These are phyloP conservation scores for Fregetta grallaria DNA, from an alignment of 2,113 vertebrate species.

Conservation along the genomic window DNA sequence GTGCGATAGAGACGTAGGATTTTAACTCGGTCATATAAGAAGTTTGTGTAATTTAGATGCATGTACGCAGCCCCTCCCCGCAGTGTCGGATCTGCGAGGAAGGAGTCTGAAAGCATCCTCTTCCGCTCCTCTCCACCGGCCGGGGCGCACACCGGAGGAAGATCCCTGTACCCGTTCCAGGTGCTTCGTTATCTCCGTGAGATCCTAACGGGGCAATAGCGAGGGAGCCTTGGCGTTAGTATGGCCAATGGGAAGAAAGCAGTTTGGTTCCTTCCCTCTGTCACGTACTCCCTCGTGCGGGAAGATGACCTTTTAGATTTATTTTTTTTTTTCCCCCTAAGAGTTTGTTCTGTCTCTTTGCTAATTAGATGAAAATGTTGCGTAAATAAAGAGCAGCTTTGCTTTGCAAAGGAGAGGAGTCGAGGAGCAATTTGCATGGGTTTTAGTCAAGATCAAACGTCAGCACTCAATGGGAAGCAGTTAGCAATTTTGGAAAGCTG, in stretches of 20 bases:
- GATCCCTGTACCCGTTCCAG: rapidly evolving
- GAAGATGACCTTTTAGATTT: not conserved
- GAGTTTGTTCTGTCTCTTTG: not conserved
- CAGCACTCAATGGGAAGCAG: not conserved
- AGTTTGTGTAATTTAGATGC: not conserved
- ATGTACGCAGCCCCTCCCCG: rapidly evolving
- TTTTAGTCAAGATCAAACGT: not conserved
- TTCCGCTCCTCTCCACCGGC: not conserved
- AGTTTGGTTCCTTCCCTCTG: not conserved
- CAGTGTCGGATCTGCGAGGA: not conserved
- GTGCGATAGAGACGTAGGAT: rapidly evolving
- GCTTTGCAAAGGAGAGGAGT: not conserved
- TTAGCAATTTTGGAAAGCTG: not conserved
- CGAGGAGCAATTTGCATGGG: not conserved
- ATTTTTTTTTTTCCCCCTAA: no score
- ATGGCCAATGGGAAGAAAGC: not conserved
- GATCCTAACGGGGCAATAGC: rapidly evolving
- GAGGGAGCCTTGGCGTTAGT: rapidly evolving
- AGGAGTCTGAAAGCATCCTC: not conserved
- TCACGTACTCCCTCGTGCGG: rapidly evolving
- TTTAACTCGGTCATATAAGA: rapidly evolving
- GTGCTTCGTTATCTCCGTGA: rapidly evolving
- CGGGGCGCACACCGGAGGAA: not conserved
- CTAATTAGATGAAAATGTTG: not conserved
- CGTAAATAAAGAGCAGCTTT: constrained; percentile 4